Evolutionary conservation across 2,113 vertebrate genomes (phyloP).

Genomic region (Loxodonta africana): DNA sequence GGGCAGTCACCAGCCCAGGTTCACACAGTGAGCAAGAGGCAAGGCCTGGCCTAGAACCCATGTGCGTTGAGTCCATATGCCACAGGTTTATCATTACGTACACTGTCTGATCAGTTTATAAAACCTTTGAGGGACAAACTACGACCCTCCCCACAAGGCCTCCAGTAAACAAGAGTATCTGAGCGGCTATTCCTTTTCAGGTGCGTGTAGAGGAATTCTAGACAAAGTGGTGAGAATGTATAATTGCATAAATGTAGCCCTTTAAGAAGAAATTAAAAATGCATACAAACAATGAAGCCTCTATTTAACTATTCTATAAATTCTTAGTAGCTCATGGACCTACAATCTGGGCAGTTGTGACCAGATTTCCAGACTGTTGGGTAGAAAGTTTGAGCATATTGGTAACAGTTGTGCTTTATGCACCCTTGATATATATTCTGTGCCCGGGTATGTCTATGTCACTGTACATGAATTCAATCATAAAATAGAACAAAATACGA

Average conservation of each 20-base stretch:
- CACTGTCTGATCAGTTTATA: not conserved
- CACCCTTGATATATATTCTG: not conserved
- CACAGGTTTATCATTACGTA: not conserved
- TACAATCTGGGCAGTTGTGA: not conserved
- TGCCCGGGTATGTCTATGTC: not conserved
- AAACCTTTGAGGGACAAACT: not conserved
- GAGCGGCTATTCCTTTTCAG: not conserved
- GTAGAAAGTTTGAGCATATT: not conserved
- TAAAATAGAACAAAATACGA: slow-evolving; percentile 1
- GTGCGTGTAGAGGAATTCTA: not conserved
- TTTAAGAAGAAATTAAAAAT: not conserved
- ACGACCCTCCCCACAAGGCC: not conserved
- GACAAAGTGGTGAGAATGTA: not conserved
- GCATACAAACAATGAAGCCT: not conserved
- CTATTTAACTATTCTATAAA: not conserved
- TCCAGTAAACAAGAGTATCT: not conserved
- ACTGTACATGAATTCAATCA: not conserved
- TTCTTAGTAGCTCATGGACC: not conserved
- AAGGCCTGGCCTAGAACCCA: not conserved
- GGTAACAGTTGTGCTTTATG: not conserved
- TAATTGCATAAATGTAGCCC: not conserved
- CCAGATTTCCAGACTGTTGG: not conserved
- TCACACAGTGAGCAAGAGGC: not conserved
- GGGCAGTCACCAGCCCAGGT: not conserved
- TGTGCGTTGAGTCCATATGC: not conserved